Evolutionary conservation across 1,140 invertebrate genomes (phyloP).

Genomic region (Teleopsis dalmanni): DNA sequence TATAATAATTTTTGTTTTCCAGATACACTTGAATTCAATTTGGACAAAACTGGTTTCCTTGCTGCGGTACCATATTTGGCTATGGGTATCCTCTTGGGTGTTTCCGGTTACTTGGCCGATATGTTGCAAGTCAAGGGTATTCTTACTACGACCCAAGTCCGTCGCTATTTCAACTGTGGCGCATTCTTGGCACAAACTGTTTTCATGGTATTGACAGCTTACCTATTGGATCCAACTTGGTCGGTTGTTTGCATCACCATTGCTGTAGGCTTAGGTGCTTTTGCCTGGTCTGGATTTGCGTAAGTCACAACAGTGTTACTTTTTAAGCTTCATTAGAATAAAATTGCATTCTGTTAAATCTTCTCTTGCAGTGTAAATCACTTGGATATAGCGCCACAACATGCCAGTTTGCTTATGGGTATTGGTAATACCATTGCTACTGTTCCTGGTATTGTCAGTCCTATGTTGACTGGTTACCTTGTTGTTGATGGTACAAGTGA

Average conservation of each 20-base stretch:
- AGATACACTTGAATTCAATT: slow-evolving; percentile 65
- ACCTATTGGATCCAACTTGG: slow-evolving; percentile 54
- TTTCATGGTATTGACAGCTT: slow-evolving; percentile 75
- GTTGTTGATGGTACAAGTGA: slow-evolving; percentile 62
- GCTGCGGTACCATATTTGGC: slow-evolving; percentile 79
- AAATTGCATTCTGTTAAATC: neutral
- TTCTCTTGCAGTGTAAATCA: slow-evolving; percentile 65
- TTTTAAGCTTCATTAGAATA: slow-evolving; percentile 3
- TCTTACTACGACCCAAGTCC: slow-evolving; percentile 64
- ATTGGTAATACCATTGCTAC: slow-evolving; percentile 83
- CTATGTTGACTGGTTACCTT: slow-evolving; percentile 68
- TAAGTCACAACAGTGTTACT: slow-evolving; percentile 41
- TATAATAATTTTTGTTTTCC: slow-evolving; percentile 24
- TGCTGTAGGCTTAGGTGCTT: slow-evolving; percentile 79
- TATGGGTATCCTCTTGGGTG: slow-evolving; percentile 72
- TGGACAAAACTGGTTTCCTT: slow-evolving; percentile 69
- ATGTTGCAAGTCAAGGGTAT: slow-evolving; percentile 56
- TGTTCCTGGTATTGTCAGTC: slow-evolving; percentile 79
- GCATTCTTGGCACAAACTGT: slow-evolving; percentile 73
- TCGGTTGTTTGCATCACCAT: slow-evolving; percentile 71
- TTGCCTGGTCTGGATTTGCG: slow-evolving; percentile 83
- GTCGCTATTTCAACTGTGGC: slow-evolving; percentile 66
- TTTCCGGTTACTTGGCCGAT: slow-evolving; percentile 75
- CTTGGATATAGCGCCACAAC: slow-evolving; percentile 76
- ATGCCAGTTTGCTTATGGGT: slow-evolving; percentile 77